Evolutionary conservation across 2,888 invertebrate species (phyloP), one percentile per base, ranked within the genome.

Genomic region (Clivina fossor): DNA sequence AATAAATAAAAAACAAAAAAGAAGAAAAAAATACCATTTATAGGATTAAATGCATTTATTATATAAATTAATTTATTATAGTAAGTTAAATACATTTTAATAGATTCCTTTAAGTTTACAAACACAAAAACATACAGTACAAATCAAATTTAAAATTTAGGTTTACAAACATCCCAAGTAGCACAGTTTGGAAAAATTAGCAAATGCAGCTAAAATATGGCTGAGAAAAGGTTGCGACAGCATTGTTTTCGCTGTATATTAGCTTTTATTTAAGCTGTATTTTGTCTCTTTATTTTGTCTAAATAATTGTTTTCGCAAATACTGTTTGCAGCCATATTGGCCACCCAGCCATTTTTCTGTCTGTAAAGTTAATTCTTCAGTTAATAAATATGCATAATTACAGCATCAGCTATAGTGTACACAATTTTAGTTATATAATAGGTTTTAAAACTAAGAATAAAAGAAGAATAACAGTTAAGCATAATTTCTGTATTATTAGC

Each of bases 201-300:
- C 37, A 16, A 37, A 16, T n/a, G 19, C 37, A 37, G 37, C 37
- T 37, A 37, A 37, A 37, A 16, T 5, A 37, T 9, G 37, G n/a
- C 37, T 37, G 37, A 9, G 37, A 37, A 37, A 37, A 16, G 18
- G 16, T 37, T 37, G 16, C 19, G 18, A 16, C 37, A 37, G 37
- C 37, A 3, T 37, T 37, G 37, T 37, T 37, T 37, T 37, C 3
- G 37, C 37, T 37, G 37, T 37, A 37, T 37, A 37, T 15, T 16
- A 37, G 37, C 37, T 15, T 13, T 37, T 15, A 37, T 37, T 37
- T n/a, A 15, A 37, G 37, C 19, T 37, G 11, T 2, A 37, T 37
- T 37, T 37, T 37, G 37, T 37, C 37, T 37, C 8, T 18, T 13
- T 37, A 18, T 37, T 37, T 16, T 16, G 37, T 4, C 37, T 37